Evolutionary conservation across 2,797 vertebrate genomes (phyloP).

Genomic region (Takifugu ocellatus): DNA sequence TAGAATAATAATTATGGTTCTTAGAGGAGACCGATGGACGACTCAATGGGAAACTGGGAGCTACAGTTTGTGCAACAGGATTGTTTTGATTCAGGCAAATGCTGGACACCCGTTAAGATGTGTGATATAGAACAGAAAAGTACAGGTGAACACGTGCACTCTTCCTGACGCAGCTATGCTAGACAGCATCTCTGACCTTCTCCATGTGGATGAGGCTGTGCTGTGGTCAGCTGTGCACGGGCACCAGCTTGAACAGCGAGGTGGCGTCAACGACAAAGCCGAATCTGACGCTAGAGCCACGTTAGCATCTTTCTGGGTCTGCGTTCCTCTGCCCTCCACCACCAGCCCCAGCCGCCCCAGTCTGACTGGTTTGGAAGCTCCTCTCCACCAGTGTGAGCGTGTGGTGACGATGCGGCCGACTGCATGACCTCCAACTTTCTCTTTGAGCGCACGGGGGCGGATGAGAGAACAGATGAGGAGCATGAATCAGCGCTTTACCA

Average conservation of each 20-base stretch:
- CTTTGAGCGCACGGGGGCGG: constrained; percentile 19
- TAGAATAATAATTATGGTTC: constrained; percentile 60
- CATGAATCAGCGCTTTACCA: constrained; percentile 28
- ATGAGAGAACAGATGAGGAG: constrained; percentile 29
- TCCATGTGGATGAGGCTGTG: constrained; percentile 6
- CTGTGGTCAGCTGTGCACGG: constrained; percentile 49
- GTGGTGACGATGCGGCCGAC: constrained; percentile 13
- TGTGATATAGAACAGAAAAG: neutral
- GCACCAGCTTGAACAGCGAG: constrained; percentile 49
- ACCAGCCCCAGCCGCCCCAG: constrained; percentile 39
- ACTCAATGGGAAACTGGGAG: constrained; percentile 50
- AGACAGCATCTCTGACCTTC: neutral
- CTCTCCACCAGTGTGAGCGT: constrained; percentile 29
- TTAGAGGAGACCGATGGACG: constrained; percentile 51
- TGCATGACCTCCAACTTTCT: constrained; percentile 34
- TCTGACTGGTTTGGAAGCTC: constrained; percentile 52
- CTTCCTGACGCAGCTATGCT: no score
- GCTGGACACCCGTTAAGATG: neutral
- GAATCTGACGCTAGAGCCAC: constrained; percentile 52
- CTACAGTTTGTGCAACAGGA: constrained; percentile 43
- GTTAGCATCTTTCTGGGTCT: constrained; percentile 51
- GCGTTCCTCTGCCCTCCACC: constrained; percentile 54
- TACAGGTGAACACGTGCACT: neutral
- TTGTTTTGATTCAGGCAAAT: constrained; percentile 41
- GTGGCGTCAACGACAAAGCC: constrained; percentile 54